Evolutionary conservation across 1,140 invertebrate species (phyloP).

Genomic region (Cydia amplana): DNA sequence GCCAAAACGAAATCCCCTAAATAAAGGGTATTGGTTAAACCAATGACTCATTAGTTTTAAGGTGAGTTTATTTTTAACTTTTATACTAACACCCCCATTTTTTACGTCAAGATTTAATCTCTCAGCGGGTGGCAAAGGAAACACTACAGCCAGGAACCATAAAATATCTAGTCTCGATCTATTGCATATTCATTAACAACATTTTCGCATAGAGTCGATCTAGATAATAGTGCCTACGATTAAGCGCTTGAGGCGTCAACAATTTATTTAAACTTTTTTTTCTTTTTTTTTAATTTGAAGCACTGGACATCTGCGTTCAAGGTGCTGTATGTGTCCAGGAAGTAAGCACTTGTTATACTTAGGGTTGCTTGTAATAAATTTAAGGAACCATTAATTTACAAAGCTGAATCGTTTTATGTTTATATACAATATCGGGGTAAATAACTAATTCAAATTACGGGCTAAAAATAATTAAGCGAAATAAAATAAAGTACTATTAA

Average conservation of each 20-base stretch:
- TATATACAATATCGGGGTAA: neutral
- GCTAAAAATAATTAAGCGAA: too few relatives aligned
- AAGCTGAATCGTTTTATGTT: neutral
- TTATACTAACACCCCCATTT: slow-evolving; percentile 33
- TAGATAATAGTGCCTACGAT: slow-evolving; percentile 55
- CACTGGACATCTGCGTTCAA: slow-evolving; percentile 64
- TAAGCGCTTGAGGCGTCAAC: slow-evolving; percentile 60
- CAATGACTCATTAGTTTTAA: slow-evolving; percentile 56
- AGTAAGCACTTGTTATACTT: slow-evolving; percentile 46
- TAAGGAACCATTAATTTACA: neutral
- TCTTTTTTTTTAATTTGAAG: slow-evolving; percentile 39
- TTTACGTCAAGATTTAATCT: slow-evolving; percentile 47
- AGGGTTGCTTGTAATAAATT: slow-evolving; percentile 34
- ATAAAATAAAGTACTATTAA: too few relatives aligned
- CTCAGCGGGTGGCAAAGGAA: slow-evolving; percentile 59
- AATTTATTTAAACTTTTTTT: slow-evolving; percentile 68
- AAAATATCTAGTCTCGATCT: slow-evolving; percentile 60
- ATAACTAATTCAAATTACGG: too few relatives aligned
- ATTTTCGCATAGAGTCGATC: slow-evolving; percentile 59
- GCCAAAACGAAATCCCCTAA: slow-evolving; percentile 44
- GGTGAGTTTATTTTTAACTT: slow-evolving; percentile 48
- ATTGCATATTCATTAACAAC: slow-evolving; percentile 65
- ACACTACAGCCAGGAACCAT: slow-evolving; percentile 41
- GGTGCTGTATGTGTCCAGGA: slow-evolving; percentile 65
- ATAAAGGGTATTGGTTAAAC: slow-evolving; percentile 69